These are phyloP conservation scores for Oryzias curvinotus DNA, from an alignment of 2,113 vertebrate species.

Conservation along the genomic window DNA sequence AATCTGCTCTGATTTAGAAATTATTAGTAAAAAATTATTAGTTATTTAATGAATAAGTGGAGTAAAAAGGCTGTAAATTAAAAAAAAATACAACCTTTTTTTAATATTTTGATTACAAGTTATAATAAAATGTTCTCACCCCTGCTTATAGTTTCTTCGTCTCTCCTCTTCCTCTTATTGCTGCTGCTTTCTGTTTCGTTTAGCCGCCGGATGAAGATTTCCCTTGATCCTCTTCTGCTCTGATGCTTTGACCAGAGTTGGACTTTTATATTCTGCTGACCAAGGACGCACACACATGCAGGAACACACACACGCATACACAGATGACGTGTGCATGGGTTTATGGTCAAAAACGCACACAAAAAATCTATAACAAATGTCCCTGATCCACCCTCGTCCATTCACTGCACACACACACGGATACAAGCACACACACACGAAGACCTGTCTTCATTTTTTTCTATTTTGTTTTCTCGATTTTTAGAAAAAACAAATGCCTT, in stretches of 20 bases:
- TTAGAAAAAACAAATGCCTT: too few species aligned
- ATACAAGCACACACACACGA: constrained; percentile 5
- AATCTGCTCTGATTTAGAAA: too few species aligned
- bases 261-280: constrained; percentile 39
- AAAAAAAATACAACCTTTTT: too few species aligned
- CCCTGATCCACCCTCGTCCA: too few species aligned
- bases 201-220: background rate
- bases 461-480: too few species aligned
- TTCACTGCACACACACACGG: background rate
- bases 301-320: background rate
- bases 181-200: constrained; percentile 17
- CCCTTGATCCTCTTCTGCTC: constrained; percentile 7
- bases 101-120: background rate
- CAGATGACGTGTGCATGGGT: too few species aligned
- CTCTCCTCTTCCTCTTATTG: constrained; percentile 6
- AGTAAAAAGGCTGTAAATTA: too few species aligned
- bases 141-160: background rate
- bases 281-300: constrained; percentile 28
- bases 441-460: background rate
- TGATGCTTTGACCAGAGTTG: background rate
- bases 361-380: too few species aligned
- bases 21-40: too few species aligned
- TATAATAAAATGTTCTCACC: constrained; percentile 22
- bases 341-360: background rate
- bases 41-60: too few species aligned